Evolutionary conservation across 2,113 vertebrate genomes (phyloP), one percentile per base, ranked within the genome.

Genomic region (Puffinus mauretanicus): DNA sequence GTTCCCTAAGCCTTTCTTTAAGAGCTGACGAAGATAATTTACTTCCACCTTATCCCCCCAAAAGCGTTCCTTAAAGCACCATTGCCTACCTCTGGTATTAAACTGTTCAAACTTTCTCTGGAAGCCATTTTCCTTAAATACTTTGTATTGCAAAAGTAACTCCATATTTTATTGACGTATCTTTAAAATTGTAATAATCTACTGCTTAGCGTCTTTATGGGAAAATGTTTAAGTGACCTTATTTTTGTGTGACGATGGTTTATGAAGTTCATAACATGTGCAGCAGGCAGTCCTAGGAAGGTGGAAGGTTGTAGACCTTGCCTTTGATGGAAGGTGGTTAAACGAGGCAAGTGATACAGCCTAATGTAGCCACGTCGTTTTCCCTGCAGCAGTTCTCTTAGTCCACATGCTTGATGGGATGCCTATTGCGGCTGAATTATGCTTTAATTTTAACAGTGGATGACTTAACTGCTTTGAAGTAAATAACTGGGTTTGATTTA

Each of bases 401-500:
- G 78, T 70, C 47, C 64, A 13, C 12, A 13, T 29, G 69, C 52
- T 82, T 82, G 92, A 71, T 93, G 49, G 80, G 88, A 27, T n/a
- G 86, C 92, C 72, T 79, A 51, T 57, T 94, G 89, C 20, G 5
- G 34, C 77, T 96, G 96, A 97, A 97, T 97, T 97, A 89, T 94
- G 82, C 34, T 87, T 97, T 97, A 96, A 93, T 93, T 97, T 98
- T 96, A 96, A 86, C 84, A 95, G 82, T 70, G 86, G 75, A 94
- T 97, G 69, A 96, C 94, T 97, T 97, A 96, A 92, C 95, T 75
- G 90, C 85, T 93, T 84, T 91, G 81, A 96, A 96, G 72, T 97
- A 97, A 97, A 91, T 92, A 96, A 94, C 55, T 82, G 44, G 19
- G 96, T 95, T 89, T 97, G 96, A 98, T 97, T 96, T 98, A 91